phyloP scores from a whole-genome alignment of 2,113 vertebrate species.

The Corydoras maculifer region DNA sequence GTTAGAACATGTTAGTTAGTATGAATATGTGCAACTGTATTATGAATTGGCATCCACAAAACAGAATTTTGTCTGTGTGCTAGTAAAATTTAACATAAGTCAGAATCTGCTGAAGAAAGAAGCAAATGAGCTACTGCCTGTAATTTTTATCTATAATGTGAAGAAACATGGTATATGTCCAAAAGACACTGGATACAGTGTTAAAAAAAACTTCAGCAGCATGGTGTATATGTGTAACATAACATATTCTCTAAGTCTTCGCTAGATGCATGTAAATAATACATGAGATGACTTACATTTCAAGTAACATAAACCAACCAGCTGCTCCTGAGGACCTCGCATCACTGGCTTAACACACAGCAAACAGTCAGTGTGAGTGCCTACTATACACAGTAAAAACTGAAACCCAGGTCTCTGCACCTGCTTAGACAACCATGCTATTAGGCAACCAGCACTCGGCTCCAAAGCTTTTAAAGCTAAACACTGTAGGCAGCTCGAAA shows the following conservation, averaged over 20 bases:
- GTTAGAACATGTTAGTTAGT: too few relatives aligned
- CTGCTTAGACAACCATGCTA: conserved; percentile 22
- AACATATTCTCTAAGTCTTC: conserved; percentile 20
- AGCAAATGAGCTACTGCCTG: too few relatives aligned
- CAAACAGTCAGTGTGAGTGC: conserved; percentile 22
- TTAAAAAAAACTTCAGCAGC: too few relatives aligned
- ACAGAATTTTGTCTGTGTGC: too few relatives aligned
- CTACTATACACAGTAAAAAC: conserved; percentile 22
- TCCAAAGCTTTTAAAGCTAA: background rate
- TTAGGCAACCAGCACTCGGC: background rate
- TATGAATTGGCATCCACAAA: too few relatives aligned
- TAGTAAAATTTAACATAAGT: too few relatives aligned
- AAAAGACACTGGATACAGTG: too few relatives aligned
- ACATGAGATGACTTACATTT: conserved; percentile 44
- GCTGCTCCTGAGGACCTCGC: conserved; percentile 35
- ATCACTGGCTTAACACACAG: conserved; percentile 38
- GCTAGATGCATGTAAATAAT: conserved; percentile 44
- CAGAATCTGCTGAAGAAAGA: too few relatives aligned
- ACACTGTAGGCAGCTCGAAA: background rate
- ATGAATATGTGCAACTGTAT: too few relatives aligned
- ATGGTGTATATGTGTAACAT: too few relatives aligned
- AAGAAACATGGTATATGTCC: too few relatives aligned
- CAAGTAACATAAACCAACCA: conserved; percentile 45
- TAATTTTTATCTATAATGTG: too few relatives aligned
- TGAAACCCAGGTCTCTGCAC: conserved; percentile 17